These are phyloP conservation scores for Pseudochromis fuscus DNA, from an alignment of 2,797 vertebrate species.

Conservation along the genomic window DNA sequence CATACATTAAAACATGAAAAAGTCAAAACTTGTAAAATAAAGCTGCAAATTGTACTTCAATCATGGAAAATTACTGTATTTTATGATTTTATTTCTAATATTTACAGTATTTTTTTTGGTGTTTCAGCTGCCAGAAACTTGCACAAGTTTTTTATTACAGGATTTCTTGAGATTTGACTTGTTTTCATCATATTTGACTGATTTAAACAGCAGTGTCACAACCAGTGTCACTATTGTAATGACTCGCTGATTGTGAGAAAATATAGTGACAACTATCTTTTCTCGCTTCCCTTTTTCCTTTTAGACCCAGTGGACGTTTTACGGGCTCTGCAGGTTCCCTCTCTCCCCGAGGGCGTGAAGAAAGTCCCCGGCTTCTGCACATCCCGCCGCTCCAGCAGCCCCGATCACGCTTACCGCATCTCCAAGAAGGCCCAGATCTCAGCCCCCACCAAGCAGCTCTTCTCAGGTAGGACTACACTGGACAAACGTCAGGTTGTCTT, in stretches of 20 bases:
- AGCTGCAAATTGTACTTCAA: no score
- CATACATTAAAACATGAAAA: no score
- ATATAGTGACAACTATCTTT: accelerated
- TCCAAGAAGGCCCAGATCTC: constrained; percentile 92
- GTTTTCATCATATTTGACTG: neutral
- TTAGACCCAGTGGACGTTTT: constrained; percentile 90
- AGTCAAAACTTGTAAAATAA: no score
- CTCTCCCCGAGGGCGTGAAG: constrained; percentile 90
- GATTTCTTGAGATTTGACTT: neutral
- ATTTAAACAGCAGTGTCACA: neutral
- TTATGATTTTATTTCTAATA: no score
- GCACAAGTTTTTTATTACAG: no score
- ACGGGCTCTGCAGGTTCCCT: constrained; percentile 87
- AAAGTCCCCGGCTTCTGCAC: constrained; percentile 89
- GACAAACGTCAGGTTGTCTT: neutral
- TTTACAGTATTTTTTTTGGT: no score
- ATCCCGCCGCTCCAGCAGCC: constrained; percentile 79
- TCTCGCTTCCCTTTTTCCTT: neutral
- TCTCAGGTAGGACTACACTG: constrained; percentile 84
- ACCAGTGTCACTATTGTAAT: neutral
- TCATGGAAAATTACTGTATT: no score
- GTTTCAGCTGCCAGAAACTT: no score
- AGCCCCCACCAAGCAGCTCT: constrained; percentile 93
- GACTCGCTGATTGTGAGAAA: neutral
- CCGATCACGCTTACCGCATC: constrained; percentile 90